Base-by-base conservation (phyloP, 1,140 invertebrate species). In the Heliothis subflexa region DNA sequence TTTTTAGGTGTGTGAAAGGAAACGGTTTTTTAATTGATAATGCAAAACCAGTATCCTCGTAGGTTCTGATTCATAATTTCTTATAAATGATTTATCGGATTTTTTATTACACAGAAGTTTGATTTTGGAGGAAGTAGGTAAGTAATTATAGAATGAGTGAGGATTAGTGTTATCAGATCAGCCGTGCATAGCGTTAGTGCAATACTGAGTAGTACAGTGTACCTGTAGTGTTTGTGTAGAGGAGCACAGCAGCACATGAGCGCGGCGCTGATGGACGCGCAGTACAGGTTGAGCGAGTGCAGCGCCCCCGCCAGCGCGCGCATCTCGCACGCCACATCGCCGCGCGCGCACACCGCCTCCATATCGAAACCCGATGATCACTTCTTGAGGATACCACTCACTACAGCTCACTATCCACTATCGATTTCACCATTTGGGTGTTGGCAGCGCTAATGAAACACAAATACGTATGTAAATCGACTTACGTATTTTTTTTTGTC, bases 281-380 rank as follows among this genome's bases (percentile, higher is more conserved):
- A 93, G 87, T 94, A 94, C 2, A 94, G 83, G 80, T 92, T 91
- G 64, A 94, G 74, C 25, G 87, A 85, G 77, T 93, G 93, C 71
- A 94, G 83, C 52, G 89, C 88, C 0, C 89, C 90, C n/a, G 86
- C 78, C 61, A 93, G 85, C 49, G 85, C 91, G 78, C 88, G 85
- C 66, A 81, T 72, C 28, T 82, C 84, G 75, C 93, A 94, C 13
- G 80, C 76, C 10, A 57, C 57, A 74, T 91, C 87, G 45, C 79
- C 85, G 40, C 75, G 80, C 64, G 49, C 85, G 81, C 93, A 94
- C 33, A 93, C 83, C 47, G 87, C 87, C 61, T 94, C 93, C 93
- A 94, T 94, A 3, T 13, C 28, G 33, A 10, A 5, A n/a, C 10
- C 16, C 10, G 3, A 21, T 13, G 25, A n/a, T 12, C 7, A 62